Evolutionary conservation across 2,113 vertebrate species (phyloP), one percentile per base, ranked within the genome.

Genomic region (Carassius carassius): DNA sequence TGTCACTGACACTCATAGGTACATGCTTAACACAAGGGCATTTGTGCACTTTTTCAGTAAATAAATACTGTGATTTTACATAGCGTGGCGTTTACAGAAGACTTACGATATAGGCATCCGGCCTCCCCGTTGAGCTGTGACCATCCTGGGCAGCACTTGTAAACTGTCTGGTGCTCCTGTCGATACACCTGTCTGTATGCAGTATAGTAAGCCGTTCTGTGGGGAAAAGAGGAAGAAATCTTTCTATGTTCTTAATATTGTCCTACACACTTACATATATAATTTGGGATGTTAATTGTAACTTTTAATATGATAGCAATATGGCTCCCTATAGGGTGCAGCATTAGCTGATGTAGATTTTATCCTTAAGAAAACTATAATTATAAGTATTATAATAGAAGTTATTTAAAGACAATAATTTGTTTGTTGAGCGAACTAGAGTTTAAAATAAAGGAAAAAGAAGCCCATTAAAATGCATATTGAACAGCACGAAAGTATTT

Each of bases 21-120:
- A 70, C 17, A 70, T 70, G 67, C 17, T 37, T 37, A n/a, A n/a
- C 19, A 58, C 56, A 58, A 58, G 19, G 19, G 56, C 19, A n/a
- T 58, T 9, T 58, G 51, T 58, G 19, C 1, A 69, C 9, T 69
- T 35, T 17, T 10, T 35, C 8, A 69, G 65, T 12, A 70, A 21
- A 70, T 12, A 70, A 21, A 70, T 37, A 37, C 32, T 37, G 67
- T 70, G 32, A 37, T 70, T 13, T 69, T 35, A 9, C 17, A 41
- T 21, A 19, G 1, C 17, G 21, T 41, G 17, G 19, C 32, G 65
- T n/a, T 67, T 12, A 23, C 19, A 14, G 19, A 62, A 32, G 78
- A 98, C 97, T 98, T 91, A 99, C 97, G 91, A 83, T 96, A 94
- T 17, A 97, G 92, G 60, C 98, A 99, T 63, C 97, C 98, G 0